Evolutionary conservation across 2,888 invertebrate species (phyloP).

Genomic region (Pharmacophagus antenor): DNA sequence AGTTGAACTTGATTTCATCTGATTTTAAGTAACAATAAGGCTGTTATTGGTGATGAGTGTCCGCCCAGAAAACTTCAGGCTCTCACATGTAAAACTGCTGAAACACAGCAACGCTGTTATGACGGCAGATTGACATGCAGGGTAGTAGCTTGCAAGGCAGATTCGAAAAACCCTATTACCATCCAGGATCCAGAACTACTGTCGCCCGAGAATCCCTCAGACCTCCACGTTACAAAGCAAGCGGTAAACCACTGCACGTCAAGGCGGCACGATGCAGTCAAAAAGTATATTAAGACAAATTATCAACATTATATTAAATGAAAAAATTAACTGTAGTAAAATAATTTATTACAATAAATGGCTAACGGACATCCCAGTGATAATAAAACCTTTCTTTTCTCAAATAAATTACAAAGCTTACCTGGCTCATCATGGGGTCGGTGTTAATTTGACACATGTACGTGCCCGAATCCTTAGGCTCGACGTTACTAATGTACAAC

Average conservation of each 20-base stretch:
- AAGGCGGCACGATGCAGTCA: too few relatives aligned
- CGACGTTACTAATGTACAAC: conserved; percentile 92
- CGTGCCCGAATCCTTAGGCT: conserved; percentile 93
- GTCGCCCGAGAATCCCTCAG: too few relatives aligned
- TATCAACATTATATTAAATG: not conserved
- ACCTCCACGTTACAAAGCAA: too few relatives aligned
- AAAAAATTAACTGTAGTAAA: not conserved
- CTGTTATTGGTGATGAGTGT: too few relatives aligned
- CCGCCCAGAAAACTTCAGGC: too few relatives aligned
- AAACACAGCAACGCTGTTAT: not conserved
- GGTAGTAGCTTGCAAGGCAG: not conserved
- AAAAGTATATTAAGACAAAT: not conserved
- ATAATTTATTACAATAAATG: not conserved
- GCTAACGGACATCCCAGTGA: not conserved
- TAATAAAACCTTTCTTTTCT: not conserved
- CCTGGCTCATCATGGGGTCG: conserved; percentile 93
- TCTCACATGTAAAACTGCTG: not conserved
- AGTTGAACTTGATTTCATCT: too few relatives aligned
- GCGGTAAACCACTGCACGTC: too few relatives aligned
- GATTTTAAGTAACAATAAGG: too few relatives aligned
- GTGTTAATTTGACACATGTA: conserved; percentile 98
- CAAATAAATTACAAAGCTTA: conserved; percentile 56
- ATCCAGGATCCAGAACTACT: not conserved
- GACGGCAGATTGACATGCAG: not conserved
- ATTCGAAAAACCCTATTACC: not conserved